phyloP scores from a whole-genome alignment of 2,888 invertebrate species.

The Byasa hedistus region DNA sequence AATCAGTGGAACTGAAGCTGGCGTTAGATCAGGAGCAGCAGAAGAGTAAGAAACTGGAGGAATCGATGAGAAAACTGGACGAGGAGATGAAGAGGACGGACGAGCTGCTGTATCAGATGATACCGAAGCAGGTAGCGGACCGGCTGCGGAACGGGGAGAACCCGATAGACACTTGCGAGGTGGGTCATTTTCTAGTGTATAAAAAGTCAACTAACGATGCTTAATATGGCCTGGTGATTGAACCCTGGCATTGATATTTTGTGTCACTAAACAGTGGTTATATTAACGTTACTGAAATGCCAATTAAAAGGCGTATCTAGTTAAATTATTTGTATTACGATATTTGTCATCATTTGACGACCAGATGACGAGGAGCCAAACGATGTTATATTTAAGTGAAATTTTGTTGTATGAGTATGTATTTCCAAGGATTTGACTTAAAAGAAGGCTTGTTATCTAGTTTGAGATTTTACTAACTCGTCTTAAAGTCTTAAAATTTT shows the following conservation, averaged over 20 bases:
- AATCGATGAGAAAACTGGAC: constrained; percentile 97
- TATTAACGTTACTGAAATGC: no score
- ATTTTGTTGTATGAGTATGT: no score
- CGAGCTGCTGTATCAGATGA: constrained; percentile 98
- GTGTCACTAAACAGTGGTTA: no score
- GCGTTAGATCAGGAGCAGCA: constrained; percentile 98
- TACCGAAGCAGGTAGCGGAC: constrained; percentile 98
- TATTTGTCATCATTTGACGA: no score
- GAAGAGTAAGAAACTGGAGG: constrained; percentile 96
- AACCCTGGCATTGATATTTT: no score
- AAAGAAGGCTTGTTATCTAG: neutral
- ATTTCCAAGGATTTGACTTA: no score
- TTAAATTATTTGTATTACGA: no score
- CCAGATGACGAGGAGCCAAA: no score
- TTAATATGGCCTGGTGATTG: neutral
- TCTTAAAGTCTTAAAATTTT: neutral
- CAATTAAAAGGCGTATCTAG: no score
- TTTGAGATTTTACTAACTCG: neutral
- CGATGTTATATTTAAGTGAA: no score
- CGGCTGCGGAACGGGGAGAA: constrained; percentile 95
- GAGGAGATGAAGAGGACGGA: constrained; percentile 98
- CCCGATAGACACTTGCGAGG: constrained; percentile 98
- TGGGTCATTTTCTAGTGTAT: constrained; percentile 74
- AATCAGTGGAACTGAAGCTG: constrained; percentile 96
- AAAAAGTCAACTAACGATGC: neutral